Evolutionary conservation across 2,113 vertebrate genomes (phyloP), one percentile per base, ranked within the genome.

Genomic region (Columbina picui): DNA sequence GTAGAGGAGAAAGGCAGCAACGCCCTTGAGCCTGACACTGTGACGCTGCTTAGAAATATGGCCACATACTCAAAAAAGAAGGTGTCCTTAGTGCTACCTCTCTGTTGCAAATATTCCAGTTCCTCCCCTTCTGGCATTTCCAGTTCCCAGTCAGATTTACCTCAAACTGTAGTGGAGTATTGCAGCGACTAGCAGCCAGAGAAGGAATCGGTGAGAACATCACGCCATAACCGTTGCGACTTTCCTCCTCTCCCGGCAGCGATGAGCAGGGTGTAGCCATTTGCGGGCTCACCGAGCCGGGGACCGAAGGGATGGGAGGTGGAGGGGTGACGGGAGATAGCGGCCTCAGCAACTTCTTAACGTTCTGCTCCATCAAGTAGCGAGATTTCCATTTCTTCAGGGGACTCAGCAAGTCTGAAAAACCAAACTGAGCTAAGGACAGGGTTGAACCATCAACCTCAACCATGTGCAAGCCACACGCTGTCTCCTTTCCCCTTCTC

Each of bases 81-180:
- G n/a, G 25, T 4, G 0, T 12, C 17, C 16, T 61, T 43, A 75
- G 20, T 29, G 53, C 30, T 32, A 29, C 21, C 32, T 59, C 32
- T 61, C 57, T 56, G 29, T 47, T 56, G 39, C 34, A 87, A 56
- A 69, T 16, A 68, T 7, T 69, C 67, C 29, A 14, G 9, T 8
- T 49, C 14, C 23, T 59, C 41, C 22, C 29, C 19, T 55, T 77
- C 30, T 2, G 43, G 49, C 55, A 11, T 17, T 74, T 45, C 21
- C 80, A 47, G 77, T 50, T 38, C 63, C 19, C 3, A 12, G 45
- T 34, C 74, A 91, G 82, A 89, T 87, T 98, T 98, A 99, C 99
- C 98, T 99, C 99, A 92, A 99, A 99, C 94, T 99, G 99, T 97
- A 99, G 98, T 57, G 99, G 99, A 79, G 99, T 99, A 98, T 99